Conservation (phyloP, 1,140 invertebrate genomes). For the Lepidurus arcticus region DNA sequence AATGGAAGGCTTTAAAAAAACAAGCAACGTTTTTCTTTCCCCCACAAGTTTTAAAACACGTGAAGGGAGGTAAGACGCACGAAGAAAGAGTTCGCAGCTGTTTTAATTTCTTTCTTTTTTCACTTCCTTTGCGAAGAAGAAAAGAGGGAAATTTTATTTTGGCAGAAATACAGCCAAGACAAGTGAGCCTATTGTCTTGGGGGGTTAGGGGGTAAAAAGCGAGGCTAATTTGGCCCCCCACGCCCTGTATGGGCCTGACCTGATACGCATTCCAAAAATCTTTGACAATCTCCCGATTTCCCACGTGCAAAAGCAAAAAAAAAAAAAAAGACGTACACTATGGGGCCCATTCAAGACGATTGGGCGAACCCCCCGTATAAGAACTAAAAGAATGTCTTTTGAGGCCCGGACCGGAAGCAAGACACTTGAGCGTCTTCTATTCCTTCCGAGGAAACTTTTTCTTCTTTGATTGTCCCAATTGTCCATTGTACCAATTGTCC, state of each 20-base stretch:
- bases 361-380: too few species aligned
- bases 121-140: not conserved
- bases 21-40: slow-evolving; percentile 8
- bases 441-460: not conserved
- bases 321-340: too few species aligned
- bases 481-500: not conserved
- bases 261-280: slow-evolving; percentile 5
- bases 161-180: not conserved
- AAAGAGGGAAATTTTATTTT: too few species aligned
- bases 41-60: not conserved
- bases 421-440: not conserved
- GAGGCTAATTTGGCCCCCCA: not conserved
- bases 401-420: not conserved
- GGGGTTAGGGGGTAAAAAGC: not conserved
- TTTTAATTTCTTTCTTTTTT: not conserved
- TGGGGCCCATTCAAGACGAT: too few species aligned
- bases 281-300: not conserved
- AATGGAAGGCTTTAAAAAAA: not conserved
- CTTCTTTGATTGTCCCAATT: not conserved
- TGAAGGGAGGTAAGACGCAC: not conserved
- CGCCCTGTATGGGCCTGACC: too few species aligned
- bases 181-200: not conserved
- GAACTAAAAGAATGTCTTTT: not conserved
- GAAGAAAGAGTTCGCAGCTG: not conserved
- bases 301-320: not conserved